Conservation (phyloP, 1,140 invertebrate species). For the Neodiprion fabricii region DNA sequence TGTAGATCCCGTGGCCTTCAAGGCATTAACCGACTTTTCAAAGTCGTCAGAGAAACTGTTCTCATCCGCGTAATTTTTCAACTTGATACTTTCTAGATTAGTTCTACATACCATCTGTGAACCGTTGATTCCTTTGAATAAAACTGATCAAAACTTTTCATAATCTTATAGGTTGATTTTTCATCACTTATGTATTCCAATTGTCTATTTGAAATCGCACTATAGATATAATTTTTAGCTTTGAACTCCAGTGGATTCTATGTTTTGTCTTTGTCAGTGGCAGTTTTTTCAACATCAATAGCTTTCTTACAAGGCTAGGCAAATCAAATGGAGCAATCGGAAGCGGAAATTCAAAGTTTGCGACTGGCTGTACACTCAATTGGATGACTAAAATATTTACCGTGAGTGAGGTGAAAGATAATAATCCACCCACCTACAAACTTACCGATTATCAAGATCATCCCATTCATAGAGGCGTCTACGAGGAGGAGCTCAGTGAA, state of each 20-base stretch:
- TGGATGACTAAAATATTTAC: too few species aligned
- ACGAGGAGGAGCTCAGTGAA: too few species aligned
- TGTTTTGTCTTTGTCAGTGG: background rate
- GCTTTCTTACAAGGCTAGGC: too few species aligned
- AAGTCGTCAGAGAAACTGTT: conserved; percentile 34
- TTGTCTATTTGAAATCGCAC: conserved; percentile 33
- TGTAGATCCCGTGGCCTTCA: conserved; percentile 33
- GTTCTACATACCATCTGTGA: conserved; percentile 32
- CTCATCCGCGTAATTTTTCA: conserved; percentile 27
- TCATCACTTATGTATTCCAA: conserved; percentile 28
- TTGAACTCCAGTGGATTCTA: conserved; percentile 29
- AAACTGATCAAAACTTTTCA: conserved; percentile 35
- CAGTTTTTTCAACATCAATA: conserved; percentile 11
- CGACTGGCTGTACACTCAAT: too few species aligned
- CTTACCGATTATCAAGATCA: too few species aligned
- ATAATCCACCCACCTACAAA: too few species aligned
- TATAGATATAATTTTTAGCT: conserved; percentile 32
- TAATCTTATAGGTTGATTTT: conserved; percentile 32
- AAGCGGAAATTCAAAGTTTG: too few species aligned
- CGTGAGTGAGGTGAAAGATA: too few species aligned
- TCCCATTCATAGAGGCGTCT: too few species aligned
- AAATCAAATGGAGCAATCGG: too few species aligned
- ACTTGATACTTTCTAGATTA: conserved; percentile 33
- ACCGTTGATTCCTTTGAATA: conserved; percentile 38
- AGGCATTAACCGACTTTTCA: conserved; percentile 35